Evolutionary conservation across 2,113 vertebrate genomes (phyloP).

Genomic region (Ramphastos sulfuratus): DNA sequence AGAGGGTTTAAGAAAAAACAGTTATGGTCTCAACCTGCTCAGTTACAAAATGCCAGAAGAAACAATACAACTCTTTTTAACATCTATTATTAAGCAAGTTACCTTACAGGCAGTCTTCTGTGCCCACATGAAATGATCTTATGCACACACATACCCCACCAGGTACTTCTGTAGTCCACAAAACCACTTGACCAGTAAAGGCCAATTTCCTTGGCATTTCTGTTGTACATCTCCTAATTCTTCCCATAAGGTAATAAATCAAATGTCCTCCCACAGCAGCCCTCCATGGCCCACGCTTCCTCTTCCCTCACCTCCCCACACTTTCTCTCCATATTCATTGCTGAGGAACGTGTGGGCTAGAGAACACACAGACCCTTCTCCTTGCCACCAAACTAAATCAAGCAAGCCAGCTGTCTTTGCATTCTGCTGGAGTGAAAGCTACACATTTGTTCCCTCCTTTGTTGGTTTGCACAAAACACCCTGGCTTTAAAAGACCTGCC

Average conservation of each 20-base stretch:
- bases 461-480: not conserved
- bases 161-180: not conserved
- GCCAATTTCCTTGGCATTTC: not conserved
- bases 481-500: not conserved
- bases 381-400: not conserved
- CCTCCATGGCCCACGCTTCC: not conserved
- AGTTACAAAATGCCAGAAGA: slow-evolving; percentile 2
- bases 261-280: not conserved
- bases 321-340: not conserved
- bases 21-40: slow-evolving; percentile 39
- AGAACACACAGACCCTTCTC: not conserved
- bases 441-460: not conserved
- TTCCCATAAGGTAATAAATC: not conserved
- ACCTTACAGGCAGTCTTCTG: not conserved
- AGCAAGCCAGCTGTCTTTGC: not conserved
- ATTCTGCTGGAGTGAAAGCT: not conserved
- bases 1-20: slow-evolving; percentile 42
- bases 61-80: not conserved
- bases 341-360: not conserved
- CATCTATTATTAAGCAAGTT: not conserved
- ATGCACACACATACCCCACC: not conserved
- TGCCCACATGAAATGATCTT: not conserved
- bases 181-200: not conserved
- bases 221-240: not conserved
- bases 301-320: not conserved